A percentile compares a stretch with the other conserved stretches of the same genome.
phyloP scores from a whole-genome alignment of 2,113 vertebrate species.

The Pseudonaja textilis region DNA sequence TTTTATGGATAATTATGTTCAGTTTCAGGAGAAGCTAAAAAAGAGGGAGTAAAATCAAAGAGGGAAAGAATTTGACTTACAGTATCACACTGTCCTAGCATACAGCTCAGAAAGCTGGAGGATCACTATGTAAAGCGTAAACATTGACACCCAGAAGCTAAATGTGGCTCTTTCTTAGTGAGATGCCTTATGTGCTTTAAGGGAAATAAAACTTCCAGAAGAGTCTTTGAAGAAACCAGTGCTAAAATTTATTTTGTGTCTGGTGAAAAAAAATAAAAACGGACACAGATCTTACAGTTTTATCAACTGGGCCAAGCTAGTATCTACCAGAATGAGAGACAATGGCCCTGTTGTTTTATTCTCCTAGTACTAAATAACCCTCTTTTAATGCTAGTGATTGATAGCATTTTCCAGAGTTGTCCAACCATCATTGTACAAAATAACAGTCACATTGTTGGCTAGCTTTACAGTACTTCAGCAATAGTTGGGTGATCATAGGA shows the following conservation, averaged over 20 bases:
- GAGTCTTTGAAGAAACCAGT: neutral
- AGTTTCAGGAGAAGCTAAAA: neutral
- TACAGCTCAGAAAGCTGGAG: neutral
- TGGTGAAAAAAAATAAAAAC: neutral
- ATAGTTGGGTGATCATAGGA: neutral
- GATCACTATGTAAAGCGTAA: neutral
- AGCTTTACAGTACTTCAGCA: neutral
- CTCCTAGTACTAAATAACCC: neutral
- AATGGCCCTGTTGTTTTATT: neutral
- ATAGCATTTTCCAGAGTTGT: neutral
- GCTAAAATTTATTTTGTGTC: neutral
- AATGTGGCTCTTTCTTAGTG: neutral
- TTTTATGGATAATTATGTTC: neutral
- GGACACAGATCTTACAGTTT: neutral
- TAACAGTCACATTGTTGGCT: neutral
- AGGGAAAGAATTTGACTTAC: neutral
- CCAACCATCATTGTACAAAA: neutral
- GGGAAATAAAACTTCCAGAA: neutral
- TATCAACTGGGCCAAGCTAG: neutral
- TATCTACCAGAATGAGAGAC: neutral
- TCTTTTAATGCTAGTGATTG: neutral
- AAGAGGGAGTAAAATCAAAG: neutral
- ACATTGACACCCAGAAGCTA: neutral
- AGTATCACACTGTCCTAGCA: neutral
- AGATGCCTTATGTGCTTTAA: neutral